Base-by-base conservation (phyloP, 1,140 invertebrate genomes). In the Drosophila baimaii region DNA sequence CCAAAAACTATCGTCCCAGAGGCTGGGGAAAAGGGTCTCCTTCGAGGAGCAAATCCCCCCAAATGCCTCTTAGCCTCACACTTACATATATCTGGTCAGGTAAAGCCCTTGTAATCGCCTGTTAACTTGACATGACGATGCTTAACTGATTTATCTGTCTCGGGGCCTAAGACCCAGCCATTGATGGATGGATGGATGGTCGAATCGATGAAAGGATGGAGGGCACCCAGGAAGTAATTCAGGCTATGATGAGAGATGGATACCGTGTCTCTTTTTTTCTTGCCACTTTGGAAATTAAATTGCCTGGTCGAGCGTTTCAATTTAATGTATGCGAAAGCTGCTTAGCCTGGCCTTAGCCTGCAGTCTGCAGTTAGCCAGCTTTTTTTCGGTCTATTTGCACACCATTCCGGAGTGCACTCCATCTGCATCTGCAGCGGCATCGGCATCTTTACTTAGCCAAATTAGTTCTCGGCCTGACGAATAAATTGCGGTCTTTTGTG, bases 371-470 rank as follows among this genome's bases (percentile, higher is more conserved):
- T 21, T 52, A 39, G 39, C 25, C n/a, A 31, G 27, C 2, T 47
- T 21, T 51, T 49, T 61, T 61, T 47, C 35, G n/a, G 57, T 72
- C 39, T 66, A 54, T 81, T 61, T 83, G 52, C 64, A 35, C 17
- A 23, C 27, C 41, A 68, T 19, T 23, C 15, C 27, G 10, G 51
- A 33, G 31, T 77, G 68, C 81, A 77, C 55, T 81, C 21, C 57
- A 79, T 72, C 81, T 62, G 51, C 63, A 71, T n/a, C n/a, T n/a
- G n/a, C n/a, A n/a, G n/a, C n/a, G n/a, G n/a, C 57, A 79, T 72
- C 81, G 58, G 51, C 63, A 71, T 54, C 51, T 75, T 81, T 82
- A 85, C 82, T 86, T 65, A 82, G 69, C 79, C 58, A 86, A 86
- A 88, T 82, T 88, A 75, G 63, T 39, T 47, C 69, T 44, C 17